Conservation (phyloP, 2,888 invertebrate species). For the Lithophane leautieri region DNA sequence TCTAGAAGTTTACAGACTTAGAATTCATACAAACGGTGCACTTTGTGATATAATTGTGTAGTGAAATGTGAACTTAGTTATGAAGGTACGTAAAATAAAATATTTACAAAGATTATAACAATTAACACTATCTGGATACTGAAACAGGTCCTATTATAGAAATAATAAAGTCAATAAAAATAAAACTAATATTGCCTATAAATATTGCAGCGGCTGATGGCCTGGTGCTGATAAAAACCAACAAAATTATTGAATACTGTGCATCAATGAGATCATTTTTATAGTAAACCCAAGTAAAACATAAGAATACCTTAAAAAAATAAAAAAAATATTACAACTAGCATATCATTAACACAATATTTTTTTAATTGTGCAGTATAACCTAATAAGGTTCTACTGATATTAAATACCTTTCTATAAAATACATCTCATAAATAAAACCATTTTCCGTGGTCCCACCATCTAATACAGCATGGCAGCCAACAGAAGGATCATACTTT, state of each 20-base stretch:
- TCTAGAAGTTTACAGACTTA: conserved; percentile 53
- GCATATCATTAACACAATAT: conserved; percentile 23
- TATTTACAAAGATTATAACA: conserved; percentile 44
- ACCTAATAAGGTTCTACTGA: conserved; percentile 31
- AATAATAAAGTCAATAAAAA: conserved; percentile 32
- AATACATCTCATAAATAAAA: conserved; percentile 8
- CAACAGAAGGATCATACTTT: neutral
- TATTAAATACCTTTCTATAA: conserved; percentile 11
- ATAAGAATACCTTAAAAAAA: conserved; percentile 3
- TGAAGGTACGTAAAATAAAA: conserved; percentile 7
- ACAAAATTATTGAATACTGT: conserved; percentile 80
- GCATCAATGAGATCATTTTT: conserved; percentile 85
- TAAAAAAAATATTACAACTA: conserved; percentile 10
- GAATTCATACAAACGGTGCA: conserved; percentile 51
- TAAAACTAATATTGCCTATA: conserved; percentile 61
- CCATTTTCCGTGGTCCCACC: conserved; percentile 50
- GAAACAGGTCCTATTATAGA: conserved; percentile 11
- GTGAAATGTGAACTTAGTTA: conserved; percentile 25
- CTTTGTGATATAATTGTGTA: conserved; percentile 34
- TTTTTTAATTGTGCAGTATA: conserved; percentile 35
- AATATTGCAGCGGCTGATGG: conserved; percentile 48
- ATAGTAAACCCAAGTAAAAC: conserved; percentile 62
- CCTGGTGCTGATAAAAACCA: conserved; percentile 51
- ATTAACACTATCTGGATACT: conserved; percentile 3
- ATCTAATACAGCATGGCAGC: conserved; percentile 12